These are phyloP conservation scores for Gymnosoma rotundatum DNA, from an alignment of 2,888 invertebrate species.

Conservation along the genomic window DNA sequence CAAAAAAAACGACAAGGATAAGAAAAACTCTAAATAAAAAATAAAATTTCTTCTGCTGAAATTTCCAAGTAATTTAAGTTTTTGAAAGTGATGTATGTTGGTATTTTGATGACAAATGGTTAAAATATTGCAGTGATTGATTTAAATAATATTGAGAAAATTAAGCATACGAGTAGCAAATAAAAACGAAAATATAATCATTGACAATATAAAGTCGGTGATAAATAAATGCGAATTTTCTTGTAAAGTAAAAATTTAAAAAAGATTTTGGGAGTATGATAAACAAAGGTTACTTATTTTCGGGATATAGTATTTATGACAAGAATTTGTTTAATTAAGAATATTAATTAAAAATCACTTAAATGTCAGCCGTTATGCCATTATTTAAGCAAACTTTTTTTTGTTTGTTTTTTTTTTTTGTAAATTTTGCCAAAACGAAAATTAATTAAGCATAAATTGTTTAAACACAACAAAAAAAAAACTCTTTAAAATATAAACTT, in stretches of 20 bases:
- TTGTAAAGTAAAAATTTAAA: too few species aligned
- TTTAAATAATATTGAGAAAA: conserved; percentile 12
- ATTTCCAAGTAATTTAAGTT: conserved; percentile 39
- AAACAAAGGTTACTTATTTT: too few species aligned
- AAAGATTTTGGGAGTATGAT: too few species aligned
- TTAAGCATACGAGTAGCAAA: not conserved
- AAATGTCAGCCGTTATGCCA: conserved; percentile 36
- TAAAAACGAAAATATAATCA: too few species aligned
- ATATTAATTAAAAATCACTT: too few species aligned
- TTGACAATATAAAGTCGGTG: too few species aligned
- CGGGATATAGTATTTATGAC: too few species aligned
- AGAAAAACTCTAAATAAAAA: not conserved
- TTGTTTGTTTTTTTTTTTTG: conserved; percentile 9
- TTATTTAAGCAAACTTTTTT: conserved; percentile 20
- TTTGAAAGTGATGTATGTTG: conserved; percentile 49
- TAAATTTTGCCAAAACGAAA: conserved; percentile 48
- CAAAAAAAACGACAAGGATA: conserved; percentile 26
- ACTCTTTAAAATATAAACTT: conserved; percentile 16
- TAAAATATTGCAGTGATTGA: conserved; percentile 54
- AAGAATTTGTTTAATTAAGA: too few species aligned
- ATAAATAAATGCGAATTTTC: too few species aligned
- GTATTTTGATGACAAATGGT: conserved; percentile 49
- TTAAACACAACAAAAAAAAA: conserved; percentile 24
- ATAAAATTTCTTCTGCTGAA: conserved; percentile 6
- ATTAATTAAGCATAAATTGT: conserved; percentile 55